Percentiles rank a stretch among this genome's conserved stretches.
These are phyloP conservation scores for Progne subis DNA, from an alignment of 2,113 vertebrate genomes.

Conservation along the genomic window DNA sequence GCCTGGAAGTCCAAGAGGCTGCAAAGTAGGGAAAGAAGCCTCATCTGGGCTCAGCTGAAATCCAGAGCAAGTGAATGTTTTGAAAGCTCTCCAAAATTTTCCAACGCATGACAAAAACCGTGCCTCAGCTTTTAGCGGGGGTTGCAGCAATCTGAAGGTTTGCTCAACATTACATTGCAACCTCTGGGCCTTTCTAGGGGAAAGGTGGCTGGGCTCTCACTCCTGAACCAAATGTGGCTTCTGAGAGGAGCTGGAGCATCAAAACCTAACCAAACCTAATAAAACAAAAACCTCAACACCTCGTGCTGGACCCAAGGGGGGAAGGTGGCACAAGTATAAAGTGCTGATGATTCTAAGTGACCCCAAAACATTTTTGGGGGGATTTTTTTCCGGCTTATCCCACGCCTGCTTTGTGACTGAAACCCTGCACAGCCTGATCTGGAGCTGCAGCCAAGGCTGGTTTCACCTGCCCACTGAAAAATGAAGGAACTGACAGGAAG, in stretches of 20 bases:
- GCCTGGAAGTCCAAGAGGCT: neutral
- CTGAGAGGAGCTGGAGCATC: neutral
- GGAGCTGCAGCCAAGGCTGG: neutral
- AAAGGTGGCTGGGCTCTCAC: neutral
- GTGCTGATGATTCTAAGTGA: neutral
- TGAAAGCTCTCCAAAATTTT: neutral
- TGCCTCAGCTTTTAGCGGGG: neutral
- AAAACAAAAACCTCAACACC: rapidly evolving
- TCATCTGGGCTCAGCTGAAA: conserved; percentile 14
- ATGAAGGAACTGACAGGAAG: neutral
- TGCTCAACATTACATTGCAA: neutral
- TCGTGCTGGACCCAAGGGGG: neutral
- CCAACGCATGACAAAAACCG: neutral
- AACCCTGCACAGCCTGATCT: neutral
- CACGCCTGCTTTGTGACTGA: neutral
- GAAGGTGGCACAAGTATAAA: neutral
- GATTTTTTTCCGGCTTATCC: neutral
- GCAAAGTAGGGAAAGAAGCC: neutral
- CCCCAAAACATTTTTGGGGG: neutral
- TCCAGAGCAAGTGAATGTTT: neutral
- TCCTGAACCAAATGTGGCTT: neutral
- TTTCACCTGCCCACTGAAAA: neutral
- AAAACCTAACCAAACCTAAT: too few relatives aligned
- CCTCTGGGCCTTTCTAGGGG: neutral
- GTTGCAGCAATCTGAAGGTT: conserved; percentile 16